Percentiles rank a stretch among this genome's conserved stretches.
Evolutionary conservation across 2,797 vertebrate species (phyloP).

Genomic region (Mustela erminea): DNA sequence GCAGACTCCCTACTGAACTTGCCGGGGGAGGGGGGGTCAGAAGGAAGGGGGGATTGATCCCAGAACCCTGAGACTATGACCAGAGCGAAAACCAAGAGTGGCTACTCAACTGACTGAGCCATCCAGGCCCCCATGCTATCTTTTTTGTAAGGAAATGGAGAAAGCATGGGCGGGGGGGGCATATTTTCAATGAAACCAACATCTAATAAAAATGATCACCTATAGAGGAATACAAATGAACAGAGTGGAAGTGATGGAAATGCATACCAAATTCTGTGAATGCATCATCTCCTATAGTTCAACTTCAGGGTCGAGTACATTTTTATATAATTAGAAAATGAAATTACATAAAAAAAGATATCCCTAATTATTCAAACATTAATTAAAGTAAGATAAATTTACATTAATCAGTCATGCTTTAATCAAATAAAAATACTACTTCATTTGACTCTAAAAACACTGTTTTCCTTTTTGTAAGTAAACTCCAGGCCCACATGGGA

Average conservation of each 20-base stretch:
- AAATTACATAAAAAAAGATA: neutral
- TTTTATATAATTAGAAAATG: constrained; percentile 16
- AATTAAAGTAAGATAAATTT: neutral
- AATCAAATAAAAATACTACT: constrained; percentile 9
- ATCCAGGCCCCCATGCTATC: too few species aligned
- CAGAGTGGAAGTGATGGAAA: neutral
- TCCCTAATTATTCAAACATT: neutral
- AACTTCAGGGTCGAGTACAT: neutral
- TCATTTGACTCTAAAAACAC: constrained; percentile 22
- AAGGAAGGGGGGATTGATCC: too few species aligned
- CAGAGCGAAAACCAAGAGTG: too few species aligned
- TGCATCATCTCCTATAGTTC: neutral
- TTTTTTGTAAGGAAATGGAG: neutral
- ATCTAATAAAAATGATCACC: constrained; percentile 3
- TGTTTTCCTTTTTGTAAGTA: neutral
- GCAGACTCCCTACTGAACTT: too few species aligned
- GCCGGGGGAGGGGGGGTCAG: too few species aligned
- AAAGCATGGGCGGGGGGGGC: neutral
- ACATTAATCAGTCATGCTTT: neutral
- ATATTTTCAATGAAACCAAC: neutral
- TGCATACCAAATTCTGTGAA: neutral
- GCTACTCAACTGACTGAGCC: too few species aligned
- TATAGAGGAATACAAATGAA: constrained; percentile 28
- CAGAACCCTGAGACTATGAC: too few species aligned
- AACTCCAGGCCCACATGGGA: neutral